A percentile compares a stretch with the other conserved stretches of the same genome.
Evolutionary conservation across 2,888 invertebrate genomes (phyloP).

Genomic region (Hymenopus coronatus): DNA sequence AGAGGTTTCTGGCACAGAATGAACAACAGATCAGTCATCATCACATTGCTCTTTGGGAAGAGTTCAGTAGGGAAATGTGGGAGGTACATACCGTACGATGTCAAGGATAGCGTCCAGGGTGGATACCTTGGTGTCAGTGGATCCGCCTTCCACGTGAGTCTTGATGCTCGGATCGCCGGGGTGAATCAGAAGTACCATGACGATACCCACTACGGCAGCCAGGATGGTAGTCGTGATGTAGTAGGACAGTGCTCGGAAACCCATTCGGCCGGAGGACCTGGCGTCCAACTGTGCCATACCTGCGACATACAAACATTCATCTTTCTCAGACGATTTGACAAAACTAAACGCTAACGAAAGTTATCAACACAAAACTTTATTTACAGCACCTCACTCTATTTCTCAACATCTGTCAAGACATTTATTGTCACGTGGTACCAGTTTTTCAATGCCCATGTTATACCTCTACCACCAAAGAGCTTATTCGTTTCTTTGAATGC

Average conservation of each 20-base stretch:
- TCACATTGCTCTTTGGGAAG: not conserved
- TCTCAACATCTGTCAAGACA: too few relatives aligned
- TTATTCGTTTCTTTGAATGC: too few relatives aligned
- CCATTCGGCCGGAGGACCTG: constrained; percentile 62
- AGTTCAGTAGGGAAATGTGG: not conserved
- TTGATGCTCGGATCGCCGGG: constrained; percentile 58
- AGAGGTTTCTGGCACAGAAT: constrained; percentile 52
- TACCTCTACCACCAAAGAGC: too few relatives aligned
- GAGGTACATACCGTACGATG: constrained; percentile 51
- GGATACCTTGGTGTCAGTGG: constrained; percentile 46
- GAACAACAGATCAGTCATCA: not conserved
- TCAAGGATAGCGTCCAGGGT: constrained; percentile 60
- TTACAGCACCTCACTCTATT: too few relatives aligned
- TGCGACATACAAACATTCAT: constrained; percentile 35
- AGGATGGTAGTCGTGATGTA: constrained; percentile 63
- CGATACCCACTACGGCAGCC: constrained; percentile 62
- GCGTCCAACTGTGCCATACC: constrained; percentile 65
- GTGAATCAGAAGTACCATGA: constrained; percentile 60
- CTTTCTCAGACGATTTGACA: not conserved
- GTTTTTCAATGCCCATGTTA: too few relatives aligned
- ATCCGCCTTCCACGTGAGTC: constrained; percentile 38
- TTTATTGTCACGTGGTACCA: too few relatives aligned
- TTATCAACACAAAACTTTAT: too few relatives aligned
- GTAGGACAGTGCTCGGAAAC: constrained; percentile 59
- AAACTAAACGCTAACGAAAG: not conserved